Percentiles rank a stretch among this genome's conserved stretches.
Evolutionary conservation across 2,888 invertebrate genomes (phyloP).

Genomic region (Leucophora obtusa): DNA sequence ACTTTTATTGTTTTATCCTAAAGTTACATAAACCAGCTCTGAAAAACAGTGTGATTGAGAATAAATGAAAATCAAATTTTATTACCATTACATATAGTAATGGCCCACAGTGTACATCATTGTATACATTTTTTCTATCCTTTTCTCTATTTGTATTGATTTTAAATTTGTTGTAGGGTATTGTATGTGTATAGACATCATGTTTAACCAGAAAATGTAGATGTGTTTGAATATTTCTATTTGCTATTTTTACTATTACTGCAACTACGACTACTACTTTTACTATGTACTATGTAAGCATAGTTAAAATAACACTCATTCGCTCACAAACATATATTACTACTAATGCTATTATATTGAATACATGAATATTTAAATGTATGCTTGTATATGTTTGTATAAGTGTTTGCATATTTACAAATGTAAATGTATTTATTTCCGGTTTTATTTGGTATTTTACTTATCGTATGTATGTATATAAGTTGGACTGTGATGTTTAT

Average conservation of each 20-base stretch:
- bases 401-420: constrained; percentile 51
- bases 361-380: constrained; percentile 47
- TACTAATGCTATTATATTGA: constrained; percentile 33
- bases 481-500: constrained; percentile 21
- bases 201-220: constrained; percentile 8
- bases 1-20: no score
- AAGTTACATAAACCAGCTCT: no score
- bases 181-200: constrained; percentile 27
- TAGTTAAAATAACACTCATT: constrained; percentile 34
- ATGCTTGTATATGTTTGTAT: constrained; percentile 34
- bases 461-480: no score
- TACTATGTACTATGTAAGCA: constrained; percentile 1
- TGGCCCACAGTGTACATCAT: neutral
- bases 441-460: constrained; percentile 51
- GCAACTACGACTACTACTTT: neutral
- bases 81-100: no score
- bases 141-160: constrained; percentile 53
- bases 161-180: constrained; percentile 37
- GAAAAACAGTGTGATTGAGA: no score
- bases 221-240: constrained; percentile 26
- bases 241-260: constrained; percentile 21
- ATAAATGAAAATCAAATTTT: no score
- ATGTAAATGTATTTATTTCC: constrained; percentile 58
- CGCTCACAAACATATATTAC: constrained; percentile 1
- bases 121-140: constrained; percentile 13